Conservation (phyloP, 1,140 invertebrate genomes). For the Chelonus insularis region DNA sequence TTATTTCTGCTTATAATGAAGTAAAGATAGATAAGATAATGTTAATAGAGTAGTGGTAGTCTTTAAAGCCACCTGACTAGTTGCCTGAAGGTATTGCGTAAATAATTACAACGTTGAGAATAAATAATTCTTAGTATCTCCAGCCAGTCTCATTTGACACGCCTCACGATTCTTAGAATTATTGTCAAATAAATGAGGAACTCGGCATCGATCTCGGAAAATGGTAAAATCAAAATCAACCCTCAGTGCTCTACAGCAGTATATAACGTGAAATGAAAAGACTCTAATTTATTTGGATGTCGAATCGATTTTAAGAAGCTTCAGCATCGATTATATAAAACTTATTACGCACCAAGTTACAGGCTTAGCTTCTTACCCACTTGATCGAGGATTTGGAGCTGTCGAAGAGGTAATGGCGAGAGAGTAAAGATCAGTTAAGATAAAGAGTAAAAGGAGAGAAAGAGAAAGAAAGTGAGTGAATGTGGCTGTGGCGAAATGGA, state of each 20-base stretch:
- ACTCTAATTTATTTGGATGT: slow-evolving; percentile 45
- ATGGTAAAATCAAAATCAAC: too few species aligned
- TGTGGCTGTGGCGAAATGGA: slow-evolving; percentile 24
- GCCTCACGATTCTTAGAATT: not conserved
- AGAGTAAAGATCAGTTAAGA: slow-evolving; percentile 22
- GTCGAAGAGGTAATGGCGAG: slow-evolving; percentile 19
- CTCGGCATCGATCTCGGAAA: not conserved
- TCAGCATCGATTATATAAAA: slow-evolving; percentile 34
- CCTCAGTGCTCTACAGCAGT: too few species aligned
- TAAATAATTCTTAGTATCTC: not conserved
- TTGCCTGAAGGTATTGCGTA: slow-evolving; percentile 16
- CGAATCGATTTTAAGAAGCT: slow-evolving; percentile 32
- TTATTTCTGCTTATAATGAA: too few species aligned
- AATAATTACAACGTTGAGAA: slow-evolving; percentile 33
- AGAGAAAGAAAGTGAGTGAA: slow-evolving; percentile 2
- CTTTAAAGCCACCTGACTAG: not conserved
- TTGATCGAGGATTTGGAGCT: slow-evolving; percentile 19
- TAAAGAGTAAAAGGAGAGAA: not conserved
- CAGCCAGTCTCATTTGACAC: not conserved
- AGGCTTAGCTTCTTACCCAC: not conserved
- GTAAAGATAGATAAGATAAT: too few species aligned
- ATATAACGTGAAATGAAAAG: too few species aligned
- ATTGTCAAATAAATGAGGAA: slow-evolving; percentile 1
- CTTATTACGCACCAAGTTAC: slow-evolving; percentile 30
- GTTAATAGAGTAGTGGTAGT: slow-evolving; percentile 1